These are phyloP conservation scores for Coelogynopora nodosa DNA, from an alignment of 2,888 invertebrate genomes.

Conservation along the genomic window DNA sequence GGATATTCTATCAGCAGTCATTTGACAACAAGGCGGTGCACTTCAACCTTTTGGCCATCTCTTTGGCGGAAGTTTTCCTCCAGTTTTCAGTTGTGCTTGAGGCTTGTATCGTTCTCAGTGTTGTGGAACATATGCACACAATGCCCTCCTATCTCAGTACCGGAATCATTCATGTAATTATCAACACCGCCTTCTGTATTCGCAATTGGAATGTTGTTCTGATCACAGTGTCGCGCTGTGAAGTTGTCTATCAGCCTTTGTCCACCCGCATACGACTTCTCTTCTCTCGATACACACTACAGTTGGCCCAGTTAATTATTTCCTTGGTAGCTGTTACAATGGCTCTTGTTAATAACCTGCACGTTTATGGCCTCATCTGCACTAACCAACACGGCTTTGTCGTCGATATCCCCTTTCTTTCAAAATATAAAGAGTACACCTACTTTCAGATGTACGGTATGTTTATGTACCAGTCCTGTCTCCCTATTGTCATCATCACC, in stretches of 20 bases:
- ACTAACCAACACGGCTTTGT: not conserved
- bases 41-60: not conserved
- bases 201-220: too few relatives aligned
- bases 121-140: constrained; percentile 1
- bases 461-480: constrained; percentile 37
- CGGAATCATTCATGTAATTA: not conserved
- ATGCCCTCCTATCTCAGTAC: not conserved
- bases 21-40: constrained; percentile 29
- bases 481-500: constrained; percentile 1
- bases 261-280: too few relatives aligned
- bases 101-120: constrained; percentile 1
- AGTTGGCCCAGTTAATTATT: too few relatives aligned
- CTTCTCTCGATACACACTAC: too few relatives aligned
- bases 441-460: constrained; percentile 36
- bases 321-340: too few relatives aligned
- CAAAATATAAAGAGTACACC: not conserved
- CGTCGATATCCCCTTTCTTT: not conserved
- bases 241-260: too few relatives aligned
- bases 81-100: not conserved
- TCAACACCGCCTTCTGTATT: constrained; percentile 18
- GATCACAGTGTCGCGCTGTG: too few relatives aligned
- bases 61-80: not conserved
- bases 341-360: constrained; percentile 32
- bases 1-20: constrained; percentile 15
- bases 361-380: not conserved